A percentile compares a stretch with the other conserved stretches of the same genome.
phyloP scores from a whole-genome alignment of 2,113 vertebrate genomes.

The Agelaius tricolor region DNA sequence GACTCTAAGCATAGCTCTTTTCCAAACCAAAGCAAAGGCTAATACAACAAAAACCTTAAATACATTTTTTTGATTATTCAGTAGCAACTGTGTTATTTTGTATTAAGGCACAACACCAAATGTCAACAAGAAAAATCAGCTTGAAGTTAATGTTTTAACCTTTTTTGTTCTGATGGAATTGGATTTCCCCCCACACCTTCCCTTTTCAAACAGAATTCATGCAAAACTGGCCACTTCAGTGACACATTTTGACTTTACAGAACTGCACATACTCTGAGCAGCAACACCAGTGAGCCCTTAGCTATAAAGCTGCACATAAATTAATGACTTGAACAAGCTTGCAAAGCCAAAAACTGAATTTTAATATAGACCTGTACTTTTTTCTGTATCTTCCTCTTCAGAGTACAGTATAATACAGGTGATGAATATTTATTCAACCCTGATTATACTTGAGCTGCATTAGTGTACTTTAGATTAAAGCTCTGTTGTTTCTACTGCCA shows the following conservation, averaged over 20 bases:
- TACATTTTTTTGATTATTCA: neutral
- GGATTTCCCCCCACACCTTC: neutral
- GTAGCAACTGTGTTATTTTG: neutral
- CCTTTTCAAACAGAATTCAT: neutral
- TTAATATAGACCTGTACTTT: neutral
- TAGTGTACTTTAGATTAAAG: constrained; percentile 55
- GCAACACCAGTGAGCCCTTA: neutral
- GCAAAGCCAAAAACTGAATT: constrained; percentile 13
- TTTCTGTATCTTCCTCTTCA: constrained; percentile 21
- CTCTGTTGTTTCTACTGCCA: constrained; percentile 26
- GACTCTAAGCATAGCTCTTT: neutral
- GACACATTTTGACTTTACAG: constrained; percentile 34
- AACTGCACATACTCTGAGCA: neutral
- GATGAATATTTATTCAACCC: constrained; percentile 53
- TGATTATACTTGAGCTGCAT: constrained; percentile 47
- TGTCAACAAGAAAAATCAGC: constrained; percentile 36
- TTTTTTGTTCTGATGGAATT: neutral
- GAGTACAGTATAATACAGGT: neutral
- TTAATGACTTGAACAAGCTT: constrained; percentile 1
- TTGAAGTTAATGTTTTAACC: constrained; percentile 41
- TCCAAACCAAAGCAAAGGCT: neutral
- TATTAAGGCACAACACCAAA: constrained; percentile 20
- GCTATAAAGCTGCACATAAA: constrained; percentile 21
- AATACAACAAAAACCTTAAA: neutral
- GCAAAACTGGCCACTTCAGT: neutral